Conservation (phyloP, 1,140 invertebrate species). For the Platyura marginata region DNA sequence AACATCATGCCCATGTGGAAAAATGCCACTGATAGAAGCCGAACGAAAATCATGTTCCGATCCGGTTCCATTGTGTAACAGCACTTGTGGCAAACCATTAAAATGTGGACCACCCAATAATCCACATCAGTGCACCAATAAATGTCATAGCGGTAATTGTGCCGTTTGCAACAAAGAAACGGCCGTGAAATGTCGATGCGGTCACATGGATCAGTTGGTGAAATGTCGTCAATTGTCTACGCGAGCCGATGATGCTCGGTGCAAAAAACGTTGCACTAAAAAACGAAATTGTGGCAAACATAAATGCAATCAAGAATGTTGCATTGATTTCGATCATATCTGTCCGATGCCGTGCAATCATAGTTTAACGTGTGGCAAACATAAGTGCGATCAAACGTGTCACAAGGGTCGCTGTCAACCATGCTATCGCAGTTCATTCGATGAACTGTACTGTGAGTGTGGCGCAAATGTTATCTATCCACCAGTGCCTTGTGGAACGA, state of each 20-base stretch:
- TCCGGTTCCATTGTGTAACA: slow-evolving; percentile 68
- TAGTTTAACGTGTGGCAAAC: slow-evolving; percentile 63
- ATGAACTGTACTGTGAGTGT: slow-evolving; percentile 84
- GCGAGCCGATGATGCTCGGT: slow-evolving; percentile 52
- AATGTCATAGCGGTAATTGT: slow-evolving; percentile 64
- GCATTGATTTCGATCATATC: slow-evolving; percentile 67
- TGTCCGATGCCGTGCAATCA: slow-evolving; percentile 70
- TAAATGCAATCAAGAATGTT: slow-evolving; percentile 74
- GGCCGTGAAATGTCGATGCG: slow-evolving; percentile 73
- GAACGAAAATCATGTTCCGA: slow-evolving; percentile 56
- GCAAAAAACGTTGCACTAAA: slow-evolving; percentile 77
- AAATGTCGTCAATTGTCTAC: slow-evolving; percentile 52
- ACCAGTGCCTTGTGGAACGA: slow-evolving; percentile 79
- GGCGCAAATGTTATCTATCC: slow-evolving; percentile 70
- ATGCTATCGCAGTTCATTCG: slow-evolving; percentile 72
- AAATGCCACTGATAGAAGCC: slow-evolving; percentile 30
- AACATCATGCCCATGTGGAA: slow-evolving; percentile 69
- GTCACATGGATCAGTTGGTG: slow-evolving; percentile 66
- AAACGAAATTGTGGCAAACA: slow-evolving; percentile 66
- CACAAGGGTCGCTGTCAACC: slow-evolving; percentile 74
- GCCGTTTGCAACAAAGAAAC: slow-evolving; percentile 63
- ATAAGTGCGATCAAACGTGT: slow-evolving; percentile 75
- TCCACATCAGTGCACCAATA: slow-evolving; percentile 46
- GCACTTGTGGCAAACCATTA: slow-evolving; percentile 59
- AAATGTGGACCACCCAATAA: slow-evolving; percentile 56